A percentile compares a stretch with the other conserved stretches of the same genome.
phyloP scores from a whole-genome alignment of 2,797 vertebrate species.

The Cheirogaleus major region DNA sequence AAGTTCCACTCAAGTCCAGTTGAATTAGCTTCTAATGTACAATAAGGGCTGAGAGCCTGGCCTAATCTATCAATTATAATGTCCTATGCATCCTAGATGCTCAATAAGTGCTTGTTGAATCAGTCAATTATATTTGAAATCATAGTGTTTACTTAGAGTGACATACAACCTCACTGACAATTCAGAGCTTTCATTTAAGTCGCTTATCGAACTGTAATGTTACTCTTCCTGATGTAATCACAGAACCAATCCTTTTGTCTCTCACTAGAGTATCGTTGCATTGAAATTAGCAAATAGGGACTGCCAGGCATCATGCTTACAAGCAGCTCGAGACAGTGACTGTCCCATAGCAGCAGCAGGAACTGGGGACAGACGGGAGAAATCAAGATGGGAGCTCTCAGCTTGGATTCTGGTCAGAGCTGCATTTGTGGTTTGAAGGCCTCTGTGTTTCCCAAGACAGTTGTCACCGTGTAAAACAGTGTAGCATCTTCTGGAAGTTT shows the following conservation, averaged over 20 bases:
- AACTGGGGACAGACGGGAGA: background rate
- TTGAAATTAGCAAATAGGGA: background rate
- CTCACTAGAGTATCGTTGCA: background rate
- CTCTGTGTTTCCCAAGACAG: background rate
- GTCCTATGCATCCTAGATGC: background rate
- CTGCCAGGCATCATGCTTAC: background rate
- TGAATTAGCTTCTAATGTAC: background rate
- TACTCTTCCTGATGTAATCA: background rate
- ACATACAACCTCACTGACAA: background rate
- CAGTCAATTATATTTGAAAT: background rate
- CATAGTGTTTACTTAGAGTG: background rate
- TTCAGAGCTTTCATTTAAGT: background rate
- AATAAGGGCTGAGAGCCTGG: background rate
- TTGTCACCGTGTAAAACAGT: background rate
- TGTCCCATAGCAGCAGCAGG: background rate
- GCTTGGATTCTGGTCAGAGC: background rate
- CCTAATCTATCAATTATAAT: background rate
- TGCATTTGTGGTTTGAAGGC: background rate
- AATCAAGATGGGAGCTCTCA: background rate
- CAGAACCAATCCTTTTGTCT: background rate
- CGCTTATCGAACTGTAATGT: background rate
- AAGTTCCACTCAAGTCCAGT: background rate
- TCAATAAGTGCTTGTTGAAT: background rate
- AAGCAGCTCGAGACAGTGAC: background rate
- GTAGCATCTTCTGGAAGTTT: background rate